Evolutionary conservation across 2,888 invertebrate species (phyloP), one percentile per base, ranked within the genome.

Genomic region (Andricus quercusramuli): DNA sequence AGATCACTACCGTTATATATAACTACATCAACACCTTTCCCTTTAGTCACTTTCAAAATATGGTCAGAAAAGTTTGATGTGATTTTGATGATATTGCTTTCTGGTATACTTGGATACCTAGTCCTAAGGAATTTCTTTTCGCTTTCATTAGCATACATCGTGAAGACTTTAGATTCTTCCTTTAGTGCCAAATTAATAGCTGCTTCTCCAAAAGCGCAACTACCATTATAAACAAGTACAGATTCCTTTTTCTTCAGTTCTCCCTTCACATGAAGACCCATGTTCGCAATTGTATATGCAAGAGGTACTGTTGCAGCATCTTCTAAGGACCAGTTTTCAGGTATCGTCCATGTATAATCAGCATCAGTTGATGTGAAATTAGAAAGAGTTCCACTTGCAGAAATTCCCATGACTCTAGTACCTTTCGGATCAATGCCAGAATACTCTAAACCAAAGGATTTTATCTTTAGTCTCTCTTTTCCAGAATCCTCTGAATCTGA

Each of bases 81-180:
- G 62, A 15, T 66, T 51, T 98, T 97, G 32, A 97, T 96, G 89
- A 98, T 97, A 89, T 97, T 94, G 64, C 91, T 88, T 66, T 95
- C 94, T 6, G 90, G 89, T n/a, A 93, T 94, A 83, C 89, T 87
- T 3, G 95, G 95, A 89, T 94, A 95, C 44, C 81, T 76, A 56
- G 89, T 79, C 87, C 93, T 93, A 68, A 95, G 91, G 88, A 94
- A 95, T 17, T 94, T 93, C 81, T 93, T 92, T 88, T 95, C 95
- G 70, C 94, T 93, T 17, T 90, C 87, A 0, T 94, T 94, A 4
- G 93, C 94, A 56, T 95, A 95, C 3, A 95, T 95, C 4, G 95
- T 95, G 90, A 92, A 95, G n/a, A 95, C 94, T 82, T 93, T 93
- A 87, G 95, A 95, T 25, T 94, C 94, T 83, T 93, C 90, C 83